A percentile compares a stretch with the other conserved stretches of the same genome.
These are phyloP conservation scores for Xenentodon cancila DNA, from an alignment of 2,797 vertebrate genomes.

Conservation along the genomic window DNA sequence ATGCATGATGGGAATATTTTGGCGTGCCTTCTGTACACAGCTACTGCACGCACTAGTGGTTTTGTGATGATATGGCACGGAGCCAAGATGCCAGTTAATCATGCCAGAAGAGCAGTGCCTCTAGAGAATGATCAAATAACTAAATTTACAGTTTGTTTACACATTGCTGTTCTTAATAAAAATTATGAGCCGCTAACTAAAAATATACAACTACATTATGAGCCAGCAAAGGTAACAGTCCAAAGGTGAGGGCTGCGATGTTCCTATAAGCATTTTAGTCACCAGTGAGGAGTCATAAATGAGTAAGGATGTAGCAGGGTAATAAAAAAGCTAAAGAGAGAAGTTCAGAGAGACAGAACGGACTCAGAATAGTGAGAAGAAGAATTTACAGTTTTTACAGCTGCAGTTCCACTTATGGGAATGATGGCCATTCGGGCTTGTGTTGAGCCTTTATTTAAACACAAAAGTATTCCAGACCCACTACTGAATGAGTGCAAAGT, in stretches of 20 bases:
- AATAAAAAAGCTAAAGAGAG: neutral
- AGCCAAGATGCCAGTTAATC: conserved; percentile 11
- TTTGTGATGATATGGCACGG: neutral
- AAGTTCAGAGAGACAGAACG: neutral
- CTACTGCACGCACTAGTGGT: too few relatives aligned
- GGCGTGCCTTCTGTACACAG: conserved; percentile 24
- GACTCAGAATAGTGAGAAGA: neutral
- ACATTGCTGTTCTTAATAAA: conserved; percentile 1
- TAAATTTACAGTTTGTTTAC: conserved; percentile 16
- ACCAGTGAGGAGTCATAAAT: neutral
- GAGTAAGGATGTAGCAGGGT: neutral
- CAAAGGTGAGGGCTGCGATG: neutral
- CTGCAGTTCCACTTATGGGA: conserved; percentile 1
- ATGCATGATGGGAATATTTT: conserved; percentile 41
- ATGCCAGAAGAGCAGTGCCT: neutral
- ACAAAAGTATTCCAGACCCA: neutral
- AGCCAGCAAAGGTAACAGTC: conserved; percentile 1
- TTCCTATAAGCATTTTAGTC: conserved; percentile 3
- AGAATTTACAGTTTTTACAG: neutral
- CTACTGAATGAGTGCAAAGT: neutral
- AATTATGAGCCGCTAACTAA: neutral
- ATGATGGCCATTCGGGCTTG: conserved; percentile 9
- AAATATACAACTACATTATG: neutral
- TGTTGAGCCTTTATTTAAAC: neutral
- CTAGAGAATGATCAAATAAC: conserved; percentile 3